Evolutionary conservation across 2,888 invertebrate species (phyloP).

Genomic region (Trichopria drosophilae): DNA sequence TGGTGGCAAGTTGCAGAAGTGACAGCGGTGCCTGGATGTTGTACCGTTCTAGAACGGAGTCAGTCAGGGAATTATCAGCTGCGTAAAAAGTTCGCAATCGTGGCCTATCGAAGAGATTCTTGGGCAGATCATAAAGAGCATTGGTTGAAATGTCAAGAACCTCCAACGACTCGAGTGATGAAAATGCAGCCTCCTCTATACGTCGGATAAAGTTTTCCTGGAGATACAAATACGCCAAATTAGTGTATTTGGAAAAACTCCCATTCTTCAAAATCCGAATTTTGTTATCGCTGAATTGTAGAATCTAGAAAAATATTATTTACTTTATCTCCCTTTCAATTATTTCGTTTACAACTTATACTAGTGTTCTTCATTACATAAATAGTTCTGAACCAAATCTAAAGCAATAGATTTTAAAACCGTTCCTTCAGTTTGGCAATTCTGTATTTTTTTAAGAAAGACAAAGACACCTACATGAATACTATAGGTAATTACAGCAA

Average conservation of each 20-base stretch:
- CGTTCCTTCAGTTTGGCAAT: too few relatives aligned
- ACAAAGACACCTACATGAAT: too few relatives aligned
- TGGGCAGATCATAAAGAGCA: slow-evolving; percentile 61
- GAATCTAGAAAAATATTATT: slow-evolving; percentile 63
- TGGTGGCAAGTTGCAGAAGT: slow-evolving; percentile 65
- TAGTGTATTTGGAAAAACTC: slow-evolving; percentile 61
- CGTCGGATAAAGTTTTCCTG: slow-evolving; percentile 64
- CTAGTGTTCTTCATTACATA: too few relatives aligned
- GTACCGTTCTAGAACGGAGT: slow-evolving; percentile 55
- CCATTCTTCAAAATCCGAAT: slow-evolving; percentile 61
- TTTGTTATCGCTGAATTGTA: slow-evolving; percentile 65
- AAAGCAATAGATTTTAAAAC: too few relatives aligned
- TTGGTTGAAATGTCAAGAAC: slow-evolving; percentile 65
- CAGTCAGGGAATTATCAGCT: slow-evolving; percentile 61
- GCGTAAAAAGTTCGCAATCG: slow-evolving; percentile 67
- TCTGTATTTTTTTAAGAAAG: too few relatives aligned
- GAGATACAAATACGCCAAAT: slow-evolving; percentile 63
- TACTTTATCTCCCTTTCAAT: too few relatives aligned
- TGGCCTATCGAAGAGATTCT: slow-evolving; percentile 63
- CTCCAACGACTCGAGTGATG: slow-evolving; percentile 60
- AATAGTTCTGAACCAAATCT: too few relatives aligned
- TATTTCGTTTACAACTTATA: too few relatives aligned
- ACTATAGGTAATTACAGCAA: too few relatives aligned
- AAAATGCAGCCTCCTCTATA: slow-evolving; percentile 63
- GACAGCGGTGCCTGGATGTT: slow-evolving; percentile 63